phyloP scores from a whole-genome alignment of 2,113 vertebrate species.

The Cinclus cinclus region DNA sequence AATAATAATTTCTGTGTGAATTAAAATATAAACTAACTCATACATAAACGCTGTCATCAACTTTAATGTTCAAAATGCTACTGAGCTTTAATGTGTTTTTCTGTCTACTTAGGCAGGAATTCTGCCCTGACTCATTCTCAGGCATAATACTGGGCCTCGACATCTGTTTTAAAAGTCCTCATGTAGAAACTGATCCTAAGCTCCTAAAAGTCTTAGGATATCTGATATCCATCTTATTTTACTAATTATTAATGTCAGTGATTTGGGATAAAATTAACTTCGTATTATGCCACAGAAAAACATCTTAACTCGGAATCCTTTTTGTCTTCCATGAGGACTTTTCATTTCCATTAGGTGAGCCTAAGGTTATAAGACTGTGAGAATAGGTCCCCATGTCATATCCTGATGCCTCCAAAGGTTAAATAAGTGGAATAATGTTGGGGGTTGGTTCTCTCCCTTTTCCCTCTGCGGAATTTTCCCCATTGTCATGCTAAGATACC shows the following conservation, averaged over 20 bases:
- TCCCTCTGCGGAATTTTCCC: no score
- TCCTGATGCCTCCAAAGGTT: not conserved
- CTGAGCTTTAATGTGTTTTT: conserved; percentile 31
- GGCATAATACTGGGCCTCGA: not conserved
- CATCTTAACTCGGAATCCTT: not conserved
- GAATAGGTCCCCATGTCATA: not conserved
- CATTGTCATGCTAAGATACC: no score
- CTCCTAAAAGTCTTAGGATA: not conserved
- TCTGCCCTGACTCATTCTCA: not conserved
- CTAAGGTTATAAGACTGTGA: not conserved
- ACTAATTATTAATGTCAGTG: not conserved
- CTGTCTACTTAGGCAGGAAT: not conserved
- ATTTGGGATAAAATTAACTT: not conserved
- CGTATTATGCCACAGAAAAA: not conserved
- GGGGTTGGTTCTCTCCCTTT: no score
- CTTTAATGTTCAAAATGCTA: not conserved
- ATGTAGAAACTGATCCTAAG: not conserved
- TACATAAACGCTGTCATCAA: not conserved
- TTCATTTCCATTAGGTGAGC: not conserved
- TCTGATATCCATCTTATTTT: not conserved
- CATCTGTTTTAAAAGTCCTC: not conserved
- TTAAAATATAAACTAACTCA: conserved; percentile 32
- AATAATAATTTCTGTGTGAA: not conserved
- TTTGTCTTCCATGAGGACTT: not conserved
- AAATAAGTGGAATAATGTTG: not conserved